phyloP scores from a whole-genome alignment of 2,797 vertebrate genomes.

The Xenentodon cancila region DNA sequence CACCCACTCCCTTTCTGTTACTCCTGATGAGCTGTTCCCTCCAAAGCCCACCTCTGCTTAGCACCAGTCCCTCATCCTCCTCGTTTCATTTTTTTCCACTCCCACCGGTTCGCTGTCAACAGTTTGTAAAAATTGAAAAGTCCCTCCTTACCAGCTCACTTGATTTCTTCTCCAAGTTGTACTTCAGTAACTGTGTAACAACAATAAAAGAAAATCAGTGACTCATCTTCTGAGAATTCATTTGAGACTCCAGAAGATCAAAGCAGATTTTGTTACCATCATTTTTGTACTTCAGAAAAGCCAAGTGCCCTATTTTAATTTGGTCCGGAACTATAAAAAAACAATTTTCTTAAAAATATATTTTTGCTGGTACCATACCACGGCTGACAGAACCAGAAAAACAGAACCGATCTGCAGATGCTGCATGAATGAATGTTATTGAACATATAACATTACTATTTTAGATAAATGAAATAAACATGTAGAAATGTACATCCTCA shows the following conservation, averaged over 20 bases:
- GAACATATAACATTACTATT: too few relatives aligned
- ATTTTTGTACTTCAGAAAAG: too few relatives aligned
- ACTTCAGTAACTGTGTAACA: conserved; percentile 91
- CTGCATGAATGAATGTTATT: too few relatives aligned
- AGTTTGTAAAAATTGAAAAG: conserved; percentile 75
- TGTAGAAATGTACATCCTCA: too few relatives aligned
- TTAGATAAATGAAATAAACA: too few relatives aligned
- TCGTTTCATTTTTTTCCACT: conserved; percentile 69
- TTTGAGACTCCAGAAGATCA: not conserved
- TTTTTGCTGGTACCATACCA: too few relatives aligned
- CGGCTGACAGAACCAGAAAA: too few relatives aligned
- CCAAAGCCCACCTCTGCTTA: conserved; percentile 65
- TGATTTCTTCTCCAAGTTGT: conserved; percentile 93
- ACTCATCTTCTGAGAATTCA: not conserved
- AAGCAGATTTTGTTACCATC: too few relatives aligned
- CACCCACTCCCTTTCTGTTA: conserved; percentile 84
- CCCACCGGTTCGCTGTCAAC: conserved; percentile 75
- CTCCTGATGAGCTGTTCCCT: conserved; percentile 82
- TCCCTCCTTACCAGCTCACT: conserved; percentile 90
- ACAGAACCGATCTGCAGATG: too few relatives aligned
- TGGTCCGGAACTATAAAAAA: too few relatives aligned
- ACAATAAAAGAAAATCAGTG: conserved; percentile 41
- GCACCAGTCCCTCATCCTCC: conserved; percentile 58
- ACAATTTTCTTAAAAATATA: too few relatives aligned
- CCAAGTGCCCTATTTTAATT: too few relatives aligned